phyloP scores from a whole-genome alignment of 30 jellyfish, hydroid and myxozoan genomes.

The Cassiopea xamachana region DNA sequence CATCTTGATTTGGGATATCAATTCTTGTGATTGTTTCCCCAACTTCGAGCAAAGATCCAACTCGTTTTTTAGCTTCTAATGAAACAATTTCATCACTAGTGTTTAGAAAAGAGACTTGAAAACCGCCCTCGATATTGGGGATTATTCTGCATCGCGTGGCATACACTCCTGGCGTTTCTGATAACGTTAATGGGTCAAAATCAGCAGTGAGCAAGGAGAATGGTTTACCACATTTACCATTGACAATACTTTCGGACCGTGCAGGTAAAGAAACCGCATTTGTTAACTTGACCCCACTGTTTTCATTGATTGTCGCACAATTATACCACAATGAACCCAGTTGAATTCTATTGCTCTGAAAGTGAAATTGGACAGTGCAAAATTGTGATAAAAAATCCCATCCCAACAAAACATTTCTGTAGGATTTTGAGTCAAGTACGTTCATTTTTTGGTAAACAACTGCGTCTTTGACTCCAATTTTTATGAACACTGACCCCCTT shows the following conservation, averaged over 20 bases:
- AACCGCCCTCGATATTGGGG: constrained; percentile 18
- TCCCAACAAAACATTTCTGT: not conserved
- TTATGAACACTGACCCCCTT: not conserved
- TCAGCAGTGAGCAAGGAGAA: constrained; percentile 23
- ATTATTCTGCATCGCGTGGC: not conserved
- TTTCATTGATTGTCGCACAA: not conserved
- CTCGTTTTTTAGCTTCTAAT: not conserved
- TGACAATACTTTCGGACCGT: not conserved
- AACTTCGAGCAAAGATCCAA: not conserved
- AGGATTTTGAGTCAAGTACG: not conserved
- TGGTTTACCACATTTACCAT: constrained; percentile 23
- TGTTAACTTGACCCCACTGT: not conserved
- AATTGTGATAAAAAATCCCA: not conserved
- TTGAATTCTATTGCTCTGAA: not conserved
- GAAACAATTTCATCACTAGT: not conserved
- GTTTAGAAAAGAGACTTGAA: constrained; percentile 26
- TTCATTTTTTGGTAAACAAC: not conserved
- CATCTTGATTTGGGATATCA: not conserved
- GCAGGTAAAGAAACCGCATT: not conserved
- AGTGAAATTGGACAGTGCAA: not conserved
- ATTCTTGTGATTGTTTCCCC: not conserved
- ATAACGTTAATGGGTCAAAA: constrained; percentile 1
- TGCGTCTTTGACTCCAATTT: not conserved
- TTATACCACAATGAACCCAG: not conserved
- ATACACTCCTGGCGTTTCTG: not conserved